Evolutionary conservation across 2,888 invertebrate genomes (phyloP).

Genomic region (Syrphus vitripennis): DNA sequence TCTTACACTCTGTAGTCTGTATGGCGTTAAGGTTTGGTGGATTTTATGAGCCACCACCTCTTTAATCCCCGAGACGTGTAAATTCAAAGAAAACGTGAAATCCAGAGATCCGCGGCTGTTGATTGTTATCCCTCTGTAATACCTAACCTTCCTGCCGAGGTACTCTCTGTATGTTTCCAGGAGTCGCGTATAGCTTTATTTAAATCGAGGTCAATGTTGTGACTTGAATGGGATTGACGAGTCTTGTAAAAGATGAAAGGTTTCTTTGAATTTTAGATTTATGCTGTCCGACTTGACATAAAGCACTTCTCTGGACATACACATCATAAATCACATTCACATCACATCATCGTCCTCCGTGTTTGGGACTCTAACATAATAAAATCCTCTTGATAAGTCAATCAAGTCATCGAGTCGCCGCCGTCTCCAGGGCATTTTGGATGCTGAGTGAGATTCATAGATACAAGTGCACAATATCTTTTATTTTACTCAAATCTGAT

Average conservation of each 20-base stretch:
- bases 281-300: slow-evolving; percentile 70
- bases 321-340: slow-evolving; percentile 68
- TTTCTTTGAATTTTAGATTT: slow-evolving; percentile 70
- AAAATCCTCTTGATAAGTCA: slow-evolving; percentile 70
- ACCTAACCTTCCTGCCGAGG: not conserved
- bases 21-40: slow-evolving; percentile 38
- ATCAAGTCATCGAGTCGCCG: slow-evolving; percentile 41
- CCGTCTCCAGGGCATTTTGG: not conserved
- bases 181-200: slow-evolving; percentile 59
- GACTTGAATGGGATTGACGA: slow-evolving; percentile 71
- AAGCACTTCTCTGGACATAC: slow-evolving; percentile 62
- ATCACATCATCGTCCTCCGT: not conserved
- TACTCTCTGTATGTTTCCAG: slow-evolving; percentile 16
- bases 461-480: slow-evolving; percentile 18
- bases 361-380: slow-evolving; percentile 48
- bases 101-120: not conserved
- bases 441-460: slow-evolving; percentile 11
- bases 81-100: slow-evolving; percentile 57
- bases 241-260: slow-evolving; percentile 70
- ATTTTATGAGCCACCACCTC: slow-evolving; percentile 59
- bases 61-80: slow-evolving; percentile 64
- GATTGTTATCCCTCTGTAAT: not conserved
- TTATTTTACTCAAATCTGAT: not conserved
- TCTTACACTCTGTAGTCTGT: not conserved
- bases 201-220: slow-evolving; percentile 71